Evolutionary conservation across 1,140 invertebrate species (phyloP).

Genomic region (Hylaeus volcanicus): DNA sequence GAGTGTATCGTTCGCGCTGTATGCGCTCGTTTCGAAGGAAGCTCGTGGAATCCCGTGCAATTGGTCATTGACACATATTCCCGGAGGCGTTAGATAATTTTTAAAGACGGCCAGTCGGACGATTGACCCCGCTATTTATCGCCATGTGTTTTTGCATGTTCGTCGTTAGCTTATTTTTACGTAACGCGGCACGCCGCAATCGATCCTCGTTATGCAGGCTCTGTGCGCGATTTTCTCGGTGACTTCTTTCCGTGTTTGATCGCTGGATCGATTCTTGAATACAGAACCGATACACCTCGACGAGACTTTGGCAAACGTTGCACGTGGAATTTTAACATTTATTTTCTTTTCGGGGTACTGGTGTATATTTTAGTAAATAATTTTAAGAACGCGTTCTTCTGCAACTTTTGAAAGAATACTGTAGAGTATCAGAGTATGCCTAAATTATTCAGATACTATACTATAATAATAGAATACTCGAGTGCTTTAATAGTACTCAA

Average conservation of each 20-base stretch:
- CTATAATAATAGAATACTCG: too few relatives aligned
- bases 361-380: too few relatives aligned
- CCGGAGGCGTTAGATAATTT: conserved; percentile 24
- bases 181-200: not conserved
- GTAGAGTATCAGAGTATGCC: too few relatives aligned
- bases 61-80: conserved; percentile 47
- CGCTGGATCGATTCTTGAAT: not conserved
- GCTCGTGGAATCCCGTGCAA: conserved; percentile 35
- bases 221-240: not conserved
- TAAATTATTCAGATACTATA: too few relatives aligned
- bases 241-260: not conserved
- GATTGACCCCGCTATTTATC: conserved; percentile 40
- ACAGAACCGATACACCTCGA: too few relatives aligned
- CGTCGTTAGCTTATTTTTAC: conserved; percentile 12
- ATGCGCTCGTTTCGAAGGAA: conserved; percentile 21
- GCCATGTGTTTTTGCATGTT: conserved; percentile 5
- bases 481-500: too few relatives aligned
- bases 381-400: too few relatives aligned
- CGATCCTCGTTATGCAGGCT: not conserved
- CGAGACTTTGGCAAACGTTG: not conserved
- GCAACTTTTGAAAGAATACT: too few relatives aligned
- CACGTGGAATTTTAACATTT: not conserved
- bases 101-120: conserved; percentile 20
- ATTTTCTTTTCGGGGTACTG: too few relatives aligned
- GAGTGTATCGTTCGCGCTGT: not conserved